Percentiles rank a stretch among this genome's conserved stretches.
Conservation (phyloP, 2,888 invertebrate species). For the Phalera bucephala region DNA sequence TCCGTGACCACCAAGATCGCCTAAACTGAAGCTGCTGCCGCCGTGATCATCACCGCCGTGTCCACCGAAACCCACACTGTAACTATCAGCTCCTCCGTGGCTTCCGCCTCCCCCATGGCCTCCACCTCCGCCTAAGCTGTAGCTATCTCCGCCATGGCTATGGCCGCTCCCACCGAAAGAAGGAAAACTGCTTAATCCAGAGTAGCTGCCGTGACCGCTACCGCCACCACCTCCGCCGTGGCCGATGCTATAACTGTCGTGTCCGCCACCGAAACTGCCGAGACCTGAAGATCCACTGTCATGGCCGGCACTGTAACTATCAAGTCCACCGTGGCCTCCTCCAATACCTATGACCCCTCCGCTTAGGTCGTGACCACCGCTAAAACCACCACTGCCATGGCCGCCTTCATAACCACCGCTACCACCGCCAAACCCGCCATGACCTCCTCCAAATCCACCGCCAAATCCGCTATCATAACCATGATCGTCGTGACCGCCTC, state of each 20-base stretch:
- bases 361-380: no score
- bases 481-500: conserved; percentile 39
- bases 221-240: conserved; percentile 34
- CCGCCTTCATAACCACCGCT: conserved; percentile 35
- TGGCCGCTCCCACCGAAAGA: conserved; percentile 26
- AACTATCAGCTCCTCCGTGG: conserved; percentile 29
- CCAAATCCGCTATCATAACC: no score
- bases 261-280: conserved; percentile 18
- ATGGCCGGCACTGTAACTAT: conserved; percentile 28
- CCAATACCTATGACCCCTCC: conserved; percentile 8
- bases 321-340: conserved; percentile 13
- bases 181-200: conserved; percentile 20
- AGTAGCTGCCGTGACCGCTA: conserved; percentile 16
- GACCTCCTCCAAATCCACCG: conserved; percentile 25
- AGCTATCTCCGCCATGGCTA: conserved; percentile 21
- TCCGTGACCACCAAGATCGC: conserved; percentile 35
- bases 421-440: conserved; percentile 24
- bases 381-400: conserved; percentile 23
- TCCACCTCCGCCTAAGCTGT: conserved; percentile 25
- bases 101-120: conserved; percentile 25
- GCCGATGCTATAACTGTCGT: conserved; percentile 27
- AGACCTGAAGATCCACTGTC: conserved; percentile 18
- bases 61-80: conserved; percentile 35
- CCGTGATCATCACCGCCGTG: conserved; percentile 43
- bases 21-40: conserved; percentile 41